phyloP scores from a whole-genome alignment of 2,888 invertebrate species.

The Zelleria hepariella region DNA sequence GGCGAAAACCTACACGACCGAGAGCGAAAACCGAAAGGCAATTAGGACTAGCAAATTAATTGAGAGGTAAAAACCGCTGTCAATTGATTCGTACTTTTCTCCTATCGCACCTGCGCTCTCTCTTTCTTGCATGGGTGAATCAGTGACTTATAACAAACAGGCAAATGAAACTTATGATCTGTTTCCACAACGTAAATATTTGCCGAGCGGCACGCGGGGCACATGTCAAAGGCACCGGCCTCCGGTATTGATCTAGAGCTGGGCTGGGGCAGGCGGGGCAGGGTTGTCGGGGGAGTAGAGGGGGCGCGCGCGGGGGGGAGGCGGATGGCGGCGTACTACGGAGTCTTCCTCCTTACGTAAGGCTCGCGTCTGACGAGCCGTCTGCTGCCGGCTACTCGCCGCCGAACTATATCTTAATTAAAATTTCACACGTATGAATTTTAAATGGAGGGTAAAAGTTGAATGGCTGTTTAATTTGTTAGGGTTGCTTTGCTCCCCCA shows the following conservation, averaged over 20 bases:
- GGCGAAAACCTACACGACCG: not conserved
- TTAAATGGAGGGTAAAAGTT: not conserved
- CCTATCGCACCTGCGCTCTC: not conserved
- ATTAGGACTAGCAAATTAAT: slow-evolving; percentile 18
- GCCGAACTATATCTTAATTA: slow-evolving; percentile 9
- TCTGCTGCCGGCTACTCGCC: slow-evolving; percentile 39
- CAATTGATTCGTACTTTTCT: slow-evolving; percentile 34
- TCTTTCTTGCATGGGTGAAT: slow-evolving; percentile 1
- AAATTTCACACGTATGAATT: not conserved
- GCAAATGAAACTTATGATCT: slow-evolving; percentile 64
- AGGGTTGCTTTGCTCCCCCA: not conserved
- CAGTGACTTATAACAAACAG: slow-evolving; percentile 27
- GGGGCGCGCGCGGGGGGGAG: slow-evolving; percentile 20
- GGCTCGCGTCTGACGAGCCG: slow-evolving; percentile 62
- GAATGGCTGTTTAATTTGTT: not conserved
- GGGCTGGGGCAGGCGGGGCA: slow-evolving; percentile 18
- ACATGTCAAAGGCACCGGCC: slow-evolving; percentile 69
- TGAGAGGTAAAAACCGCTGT: slow-evolving; percentile 16
- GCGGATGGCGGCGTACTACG: slow-evolving; percentile 42
- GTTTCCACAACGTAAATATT: slow-evolving; percentile 69
- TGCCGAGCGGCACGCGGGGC: slow-evolving; percentile 60
- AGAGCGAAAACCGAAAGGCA: not conserved
- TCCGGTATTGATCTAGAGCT: slow-evolving; percentile 67
- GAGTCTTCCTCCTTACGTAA: slow-evolving; percentile 64
- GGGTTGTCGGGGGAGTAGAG: slow-evolving; percentile 17